Evolutionary conservation across 2,797 vertebrate genomes (phyloP), one percentile per base, ranked within the genome.

Genomic region (Gobio occitaniae): DNA sequence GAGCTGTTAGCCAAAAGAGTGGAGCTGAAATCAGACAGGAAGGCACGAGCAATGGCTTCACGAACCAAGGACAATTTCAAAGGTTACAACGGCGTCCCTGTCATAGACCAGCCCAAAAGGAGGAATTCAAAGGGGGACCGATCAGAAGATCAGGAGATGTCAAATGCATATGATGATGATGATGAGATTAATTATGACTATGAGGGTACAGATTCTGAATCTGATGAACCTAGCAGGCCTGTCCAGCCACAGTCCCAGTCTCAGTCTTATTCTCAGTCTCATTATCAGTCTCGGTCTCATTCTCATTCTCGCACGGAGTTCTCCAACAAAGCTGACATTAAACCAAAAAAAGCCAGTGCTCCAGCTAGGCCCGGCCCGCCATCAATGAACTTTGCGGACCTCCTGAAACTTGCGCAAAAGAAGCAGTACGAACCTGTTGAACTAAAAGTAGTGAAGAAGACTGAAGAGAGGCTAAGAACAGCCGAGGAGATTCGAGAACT

Each of bases 41-140:
- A 99, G 93, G 98, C 98, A 36, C 95, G 98, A 90, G 98, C 98
- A 4, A 99, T 99, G 98, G 98, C 98, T 2, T 99, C 98, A 44
- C 95, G 98, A 88, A 99, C 98, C 19, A 99, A 99, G 91, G 98
- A 99, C 94, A 99, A 99, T 91, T 99, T 99, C 90, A 94, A 91
- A 87, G 98, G 98, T 79, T 99, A 99, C 91, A 96, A 98, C 48
- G 97, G 97, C 2, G 41, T 97, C 90, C 98, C 98, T n/a, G 1
- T 97, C 75, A 95, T 97, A 36, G 98, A 99, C 0, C 91, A 90
- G 85, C 90, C 97, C 52, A 99, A 96, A 93, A 99, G 96, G 91
- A 97, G 91, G 80, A 93, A 91, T 44, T 86, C 92, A 12, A 93
- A 89, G 89, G 93, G 83, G 9, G 95, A 95, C 12, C 88, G 75